phyloP scores from a whole-genome alignment of 2,113 vertebrate species.

The Plecturocebus donacophilus region DNA sequence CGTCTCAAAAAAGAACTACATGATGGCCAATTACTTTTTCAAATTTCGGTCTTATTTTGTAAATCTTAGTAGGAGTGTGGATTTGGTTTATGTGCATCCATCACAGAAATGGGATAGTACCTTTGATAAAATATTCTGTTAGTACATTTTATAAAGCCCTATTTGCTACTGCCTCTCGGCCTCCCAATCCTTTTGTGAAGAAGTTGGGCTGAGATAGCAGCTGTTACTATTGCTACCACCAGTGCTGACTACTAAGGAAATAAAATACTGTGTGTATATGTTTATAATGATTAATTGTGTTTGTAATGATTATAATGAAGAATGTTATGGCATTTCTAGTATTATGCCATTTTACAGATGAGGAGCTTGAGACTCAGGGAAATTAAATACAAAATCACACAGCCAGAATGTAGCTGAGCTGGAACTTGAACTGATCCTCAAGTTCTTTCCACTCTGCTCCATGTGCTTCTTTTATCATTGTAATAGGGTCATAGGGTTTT shows the following conservation, averaged over 20 bases:
- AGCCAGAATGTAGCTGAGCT: not conserved
- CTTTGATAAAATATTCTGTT: not conserved
- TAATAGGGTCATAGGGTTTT: not conserved
- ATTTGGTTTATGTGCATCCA: not conserved
- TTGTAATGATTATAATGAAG: not conserved
- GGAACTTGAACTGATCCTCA: not conserved
- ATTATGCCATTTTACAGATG: not conserved
- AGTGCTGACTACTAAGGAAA: not conserved
- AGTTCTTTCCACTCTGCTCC: not conserved
- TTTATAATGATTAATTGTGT: not conserved
- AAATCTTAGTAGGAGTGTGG: not conserved
- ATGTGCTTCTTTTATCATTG: not conserved
- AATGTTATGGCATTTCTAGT: not conserved
- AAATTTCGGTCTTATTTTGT: not conserved
- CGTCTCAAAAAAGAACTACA: not conserved
- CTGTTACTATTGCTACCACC: not conserved
- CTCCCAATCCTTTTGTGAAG: not conserved
- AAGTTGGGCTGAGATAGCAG: not conserved
- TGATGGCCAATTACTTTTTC: not conserved
- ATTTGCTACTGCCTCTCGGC: not conserved
- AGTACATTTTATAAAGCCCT: not conserved
- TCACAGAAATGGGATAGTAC: not conserved
- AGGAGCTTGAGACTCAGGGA: not conserved
- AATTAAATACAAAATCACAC: not conserved
- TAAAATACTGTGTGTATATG: rapidly evolving